Conservation (phyloP, 2,113 vertebrate genomes). For the Syngnathus scovelli region DNA sequence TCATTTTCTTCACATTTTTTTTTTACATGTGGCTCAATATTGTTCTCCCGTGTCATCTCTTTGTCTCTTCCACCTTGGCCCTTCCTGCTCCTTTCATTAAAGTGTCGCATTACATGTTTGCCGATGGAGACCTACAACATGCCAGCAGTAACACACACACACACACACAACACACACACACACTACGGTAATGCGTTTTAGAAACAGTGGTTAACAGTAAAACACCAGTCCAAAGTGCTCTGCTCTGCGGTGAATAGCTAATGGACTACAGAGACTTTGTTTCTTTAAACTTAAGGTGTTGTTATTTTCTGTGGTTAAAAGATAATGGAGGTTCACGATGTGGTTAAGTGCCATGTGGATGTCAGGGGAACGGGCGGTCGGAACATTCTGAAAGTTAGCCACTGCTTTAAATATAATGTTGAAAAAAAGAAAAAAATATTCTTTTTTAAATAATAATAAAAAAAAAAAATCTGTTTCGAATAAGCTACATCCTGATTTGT, state of each 20-base stretch:
- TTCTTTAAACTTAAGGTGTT: conserved; percentile 54
- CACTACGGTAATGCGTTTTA: conserved; percentile 48
- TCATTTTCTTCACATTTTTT: conserved; percentile 2
- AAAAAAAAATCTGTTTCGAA: no score
- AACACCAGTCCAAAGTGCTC: conserved; percentile 57
- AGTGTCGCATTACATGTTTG: conserved; percentile 51
- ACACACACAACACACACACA: conserved; percentile 21
- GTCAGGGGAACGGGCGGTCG: no score
- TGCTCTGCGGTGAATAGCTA: conserved; percentile 65
- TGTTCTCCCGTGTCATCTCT: conserved; percentile 38
- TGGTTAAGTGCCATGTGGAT: conserved; percentile 34
- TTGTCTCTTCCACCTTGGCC: conserved; percentile 18
- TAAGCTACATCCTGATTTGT: no score
- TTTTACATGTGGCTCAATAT: conserved; percentile 31
- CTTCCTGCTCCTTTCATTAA: conserved; percentile 57
- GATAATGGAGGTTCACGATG: conserved; percentile 57
- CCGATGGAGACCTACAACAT: conserved; percentile 10
- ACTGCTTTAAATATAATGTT: no score
- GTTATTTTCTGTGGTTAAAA: conserved; percentile 61
- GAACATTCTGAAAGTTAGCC: no score
- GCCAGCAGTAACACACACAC: conserved; percentile 1
- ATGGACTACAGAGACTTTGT: conserved; percentile 61
- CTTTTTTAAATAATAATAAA: no score
- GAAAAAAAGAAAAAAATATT: no score
- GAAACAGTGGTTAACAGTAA: conserved; percentile 63